Base-by-base conservation (phyloP, 2,888 invertebrate species). In the Leptopterna dolabrata region DNA sequence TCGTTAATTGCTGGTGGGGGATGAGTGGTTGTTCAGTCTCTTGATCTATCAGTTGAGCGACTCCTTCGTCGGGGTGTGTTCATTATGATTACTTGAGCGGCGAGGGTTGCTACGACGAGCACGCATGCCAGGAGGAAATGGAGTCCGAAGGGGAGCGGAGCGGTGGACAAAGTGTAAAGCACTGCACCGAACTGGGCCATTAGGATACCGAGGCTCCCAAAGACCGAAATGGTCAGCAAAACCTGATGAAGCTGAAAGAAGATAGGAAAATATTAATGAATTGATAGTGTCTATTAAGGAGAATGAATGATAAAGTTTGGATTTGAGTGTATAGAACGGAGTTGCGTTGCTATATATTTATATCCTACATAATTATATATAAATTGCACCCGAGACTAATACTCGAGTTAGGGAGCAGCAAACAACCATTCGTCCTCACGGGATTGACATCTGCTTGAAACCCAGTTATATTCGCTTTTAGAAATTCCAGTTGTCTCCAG, bases 91-190 rank as follows among this genome's bases (percentile, higher is more conserved):
- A 76, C 30, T 36, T 29, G 41, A n/a, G 73, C 6, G 73, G 87
- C 87, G 14, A 88, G 36, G 3, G 84, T 55, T 0, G 78, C 87
- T 45, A 88, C 84, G 14, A 83, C 51, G n/a, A 88, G 36, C n/a
- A 83, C 78, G 55, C 88, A 88, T 14, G 88, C 71, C 27, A 88
- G 55, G 29, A 88, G 80, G 84, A 88, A 88, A 43, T 83, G 24
- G 27, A 88, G 83, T 19, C 88, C 88, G 36, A 82, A 70, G 0
- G 88, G 87, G 6, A 88, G 14, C 27, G 16, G 13, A 0, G 63
- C 71, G 16, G 83, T 84, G 55, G 51, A 14, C 19, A 88, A 45
- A 6, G 87, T 87, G 47, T 76, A 43, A 4, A 88, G 14, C 43
- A 87, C 87, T 24, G 87, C 83, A 29, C 29, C 87, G 19, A 88